phyloP scores from a whole-genome alignment of 2,888 invertebrate species.

The Romanomermis culicivorax region DNA sequence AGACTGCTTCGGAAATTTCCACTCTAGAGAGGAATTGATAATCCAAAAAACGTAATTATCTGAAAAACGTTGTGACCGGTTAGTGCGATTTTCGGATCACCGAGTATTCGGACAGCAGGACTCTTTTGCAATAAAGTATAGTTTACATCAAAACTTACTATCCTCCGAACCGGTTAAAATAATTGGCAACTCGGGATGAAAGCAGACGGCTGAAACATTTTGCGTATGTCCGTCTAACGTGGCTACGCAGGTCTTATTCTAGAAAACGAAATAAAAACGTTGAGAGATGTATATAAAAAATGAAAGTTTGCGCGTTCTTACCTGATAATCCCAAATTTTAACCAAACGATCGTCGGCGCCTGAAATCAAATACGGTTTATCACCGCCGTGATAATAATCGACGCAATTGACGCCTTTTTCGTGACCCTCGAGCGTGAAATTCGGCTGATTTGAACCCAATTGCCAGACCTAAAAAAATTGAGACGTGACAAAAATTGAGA shows the following conservation, averaged over 20 bases:
- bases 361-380: conserved; percentile 94
- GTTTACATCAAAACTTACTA: conserved; percentile 25
- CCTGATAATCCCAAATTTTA: conserved; percentile 92
- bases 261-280: conserved; percentile 27
- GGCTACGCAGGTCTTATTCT: conserved; percentile 97
- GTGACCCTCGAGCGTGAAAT: conserved; percentile 89
- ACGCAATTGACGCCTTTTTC: conserved; percentile 98
- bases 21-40: too few species aligned
- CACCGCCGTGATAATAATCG: conserved; percentile 94
- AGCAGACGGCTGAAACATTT: conserved; percentile 68
- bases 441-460: conserved; percentile 81
- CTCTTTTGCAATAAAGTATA: neutral
- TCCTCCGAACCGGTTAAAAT: conserved; percentile 93
- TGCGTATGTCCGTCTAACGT: conserved; percentile 89
- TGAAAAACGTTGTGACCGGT: too few species aligned
- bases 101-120: too few species aligned
- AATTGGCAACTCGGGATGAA: conserved; percentile 93
- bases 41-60: neutral
- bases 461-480: conserved; percentile 58
- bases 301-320: conserved; percentile 13
- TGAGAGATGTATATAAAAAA: conserved; percentile 2
- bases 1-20: too few species aligned
- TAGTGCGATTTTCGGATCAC: too few species aligned
- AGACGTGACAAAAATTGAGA: neutral
- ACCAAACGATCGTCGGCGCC: conserved; percentile 92